A percentile compares a stretch with the other conserved stretches of the same genome.
Conservation (phyloP, 1,140 invertebrate genomes). For the Trinorchestia longiramus region DNA sequence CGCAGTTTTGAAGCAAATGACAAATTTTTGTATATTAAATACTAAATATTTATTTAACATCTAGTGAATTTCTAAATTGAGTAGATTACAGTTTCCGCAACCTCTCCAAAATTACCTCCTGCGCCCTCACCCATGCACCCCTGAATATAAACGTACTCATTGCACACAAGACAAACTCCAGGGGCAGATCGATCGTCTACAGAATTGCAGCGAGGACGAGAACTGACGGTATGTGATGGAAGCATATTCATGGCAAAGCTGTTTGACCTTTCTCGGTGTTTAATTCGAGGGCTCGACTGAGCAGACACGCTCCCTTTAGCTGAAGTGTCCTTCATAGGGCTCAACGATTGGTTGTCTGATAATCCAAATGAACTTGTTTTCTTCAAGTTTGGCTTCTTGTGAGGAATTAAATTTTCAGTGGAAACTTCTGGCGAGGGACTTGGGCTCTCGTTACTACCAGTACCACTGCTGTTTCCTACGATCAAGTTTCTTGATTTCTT, state of each 20-base stretch:
- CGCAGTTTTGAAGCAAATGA: background rate
- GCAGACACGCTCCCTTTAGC: background rate
- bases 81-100: no score
- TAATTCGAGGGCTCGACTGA: background rate
- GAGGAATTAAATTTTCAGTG: background rate
- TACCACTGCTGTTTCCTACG: background rate
- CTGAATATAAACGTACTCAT: slow-evolving; percentile 7
- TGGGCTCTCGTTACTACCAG: background rate
- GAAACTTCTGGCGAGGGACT: background rate
- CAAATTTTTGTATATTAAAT: background rate
- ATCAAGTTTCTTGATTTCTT: background rate
- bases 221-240: background rate
- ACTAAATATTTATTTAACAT: no score
- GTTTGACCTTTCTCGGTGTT: background rate
- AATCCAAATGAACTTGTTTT: background rate
- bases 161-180: slow-evolving; percentile 9
- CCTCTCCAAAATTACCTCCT: background rate
- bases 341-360: background rate
- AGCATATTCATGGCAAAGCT: background rate
- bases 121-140: background rate
- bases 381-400: slow-evolving; percentile 23
- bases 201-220: background rate
- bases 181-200: background rate
- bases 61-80: no score
- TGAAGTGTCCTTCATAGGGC: background rate